Conservation (phyloP, 2,888 invertebrate genomes). For the Netelia inedita region DNA sequence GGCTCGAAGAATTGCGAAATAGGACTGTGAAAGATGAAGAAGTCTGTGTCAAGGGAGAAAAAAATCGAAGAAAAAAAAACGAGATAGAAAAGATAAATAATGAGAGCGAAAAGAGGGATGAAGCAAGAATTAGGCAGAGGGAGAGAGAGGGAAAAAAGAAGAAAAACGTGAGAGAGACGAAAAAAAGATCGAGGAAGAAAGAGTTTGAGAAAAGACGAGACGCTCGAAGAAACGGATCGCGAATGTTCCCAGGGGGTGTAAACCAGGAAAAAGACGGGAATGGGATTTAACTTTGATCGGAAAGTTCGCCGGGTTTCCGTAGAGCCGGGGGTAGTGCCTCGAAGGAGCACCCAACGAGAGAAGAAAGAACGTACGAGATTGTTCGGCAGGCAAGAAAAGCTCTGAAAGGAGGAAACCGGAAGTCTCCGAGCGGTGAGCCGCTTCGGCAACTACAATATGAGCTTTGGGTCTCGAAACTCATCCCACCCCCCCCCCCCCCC, state of each 20-base stretch:
- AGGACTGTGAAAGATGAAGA: background rate
- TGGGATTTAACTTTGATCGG: constrained; percentile 54
- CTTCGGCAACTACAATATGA: constrained; percentile 36
- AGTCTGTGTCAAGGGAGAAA: background rate
- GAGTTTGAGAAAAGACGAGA: constrained; percentile 16
- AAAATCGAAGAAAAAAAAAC: background rate
- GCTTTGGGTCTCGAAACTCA: constrained; percentile 17
- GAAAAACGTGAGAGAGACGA: background rate
- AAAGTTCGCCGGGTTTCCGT: constrained; percentile 54
- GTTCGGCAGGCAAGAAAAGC: constrained; percentile 28
- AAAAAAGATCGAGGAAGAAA: background rate
- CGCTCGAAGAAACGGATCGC: constrained; percentile 24
- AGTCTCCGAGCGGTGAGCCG: constrained; percentile 42
- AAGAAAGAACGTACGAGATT: constrained; percentile 16
- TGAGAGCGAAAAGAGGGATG: background rate
- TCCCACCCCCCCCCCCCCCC: background rate
- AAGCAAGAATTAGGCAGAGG: background rate
- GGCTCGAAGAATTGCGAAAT: constrained; percentile 10
- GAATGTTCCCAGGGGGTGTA: constrained; percentile 21
- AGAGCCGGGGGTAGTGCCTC: background rate
- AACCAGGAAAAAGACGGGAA: constrained; percentile 22
- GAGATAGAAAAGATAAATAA: background rate
- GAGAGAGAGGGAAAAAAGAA: background rate
- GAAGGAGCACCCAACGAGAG: constrained; percentile 1
- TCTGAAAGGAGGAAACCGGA: constrained; percentile 60